Conservation (phyloP, 2,797 vertebrate species). For the Pogonophryne albipinna region DNA sequence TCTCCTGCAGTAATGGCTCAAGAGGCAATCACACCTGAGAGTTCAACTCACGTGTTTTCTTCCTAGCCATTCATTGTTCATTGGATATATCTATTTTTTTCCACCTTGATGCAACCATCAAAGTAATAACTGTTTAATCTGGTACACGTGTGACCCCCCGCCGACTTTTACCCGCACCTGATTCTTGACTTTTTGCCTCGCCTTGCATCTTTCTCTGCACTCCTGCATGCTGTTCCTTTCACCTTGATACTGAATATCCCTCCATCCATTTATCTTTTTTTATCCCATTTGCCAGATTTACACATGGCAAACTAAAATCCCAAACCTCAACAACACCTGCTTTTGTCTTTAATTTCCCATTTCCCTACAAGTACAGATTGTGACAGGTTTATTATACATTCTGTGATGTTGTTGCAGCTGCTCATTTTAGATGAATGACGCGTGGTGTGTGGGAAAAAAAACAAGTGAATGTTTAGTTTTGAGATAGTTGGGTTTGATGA, state of each 20-base stretch:
- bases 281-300: conserved; percentile 35
- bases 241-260: conserved; percentile 60
- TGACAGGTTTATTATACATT: conserved; percentile 59
- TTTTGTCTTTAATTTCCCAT: conserved; percentile 57
- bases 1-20: conserved; percentile 29
- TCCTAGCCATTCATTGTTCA: conserved; percentile 32
- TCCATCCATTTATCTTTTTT: conserved; percentile 49
- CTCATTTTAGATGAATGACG: conserved; percentile 48
- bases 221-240: conserved; percentile 42
- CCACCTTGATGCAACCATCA: conserved; percentile 32
- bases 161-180: conserved; percentile 47
- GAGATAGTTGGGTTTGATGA: conserved; percentile 59
- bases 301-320: conserved; percentile 51
- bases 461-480: conserved; percentile 56
- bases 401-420: conserved; percentile 47
- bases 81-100: conserved; percentile 25
- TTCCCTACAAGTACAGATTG: conserved; percentile 32
- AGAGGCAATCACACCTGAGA: conserved; percentile 35
- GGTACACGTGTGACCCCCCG: conserved; percentile 53
- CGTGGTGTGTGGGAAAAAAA: conserved; percentile 22
- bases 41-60: conserved; percentile 27
- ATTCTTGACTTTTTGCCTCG: conserved; percentile 47
- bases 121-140: conserved; percentile 46
- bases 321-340: conserved; percentile 47
- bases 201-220: conserved; percentile 37